phyloP scores from a whole-genome alignment of 2,113 vertebrate genomes.

The Alethe diademata region DNA sequence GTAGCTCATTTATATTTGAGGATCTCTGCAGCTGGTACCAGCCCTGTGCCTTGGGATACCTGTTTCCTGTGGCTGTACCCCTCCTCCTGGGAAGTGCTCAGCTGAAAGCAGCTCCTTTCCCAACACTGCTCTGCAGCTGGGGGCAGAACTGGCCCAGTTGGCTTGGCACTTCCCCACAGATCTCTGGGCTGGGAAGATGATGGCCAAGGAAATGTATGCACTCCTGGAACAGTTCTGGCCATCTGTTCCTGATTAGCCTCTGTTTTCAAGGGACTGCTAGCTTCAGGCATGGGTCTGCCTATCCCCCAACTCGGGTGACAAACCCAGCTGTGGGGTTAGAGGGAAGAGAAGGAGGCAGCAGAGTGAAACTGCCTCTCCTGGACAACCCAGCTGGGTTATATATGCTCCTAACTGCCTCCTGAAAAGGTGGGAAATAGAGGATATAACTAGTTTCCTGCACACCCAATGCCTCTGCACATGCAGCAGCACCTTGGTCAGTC shows the following conservation, averaged over 20 bases:
- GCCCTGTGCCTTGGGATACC: not conserved
- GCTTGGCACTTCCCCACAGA: not conserved
- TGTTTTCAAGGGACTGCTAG: not conserved
- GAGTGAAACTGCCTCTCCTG: not conserved
- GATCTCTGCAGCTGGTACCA: not conserved
- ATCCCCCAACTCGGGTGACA: not conserved
- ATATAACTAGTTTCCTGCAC: not conserved
- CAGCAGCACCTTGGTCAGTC: fast-evolving
- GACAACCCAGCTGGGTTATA: not conserved
- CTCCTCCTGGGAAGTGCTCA: not conserved
- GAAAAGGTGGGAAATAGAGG: not conserved
- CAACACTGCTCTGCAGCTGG: not conserved
- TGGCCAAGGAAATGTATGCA: not conserved
- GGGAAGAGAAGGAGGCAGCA: not conserved
- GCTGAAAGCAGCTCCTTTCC: not conserved
- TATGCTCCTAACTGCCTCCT: not conserved
- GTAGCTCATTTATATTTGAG: not conserved
- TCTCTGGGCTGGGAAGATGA: not conserved
- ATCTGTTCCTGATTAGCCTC: not conserved
- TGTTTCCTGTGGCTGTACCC: not conserved
- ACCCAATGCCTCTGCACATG: not conserved
- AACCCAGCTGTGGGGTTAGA: not conserved
- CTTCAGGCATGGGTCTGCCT: not conserved
- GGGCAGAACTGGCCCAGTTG: fast-evolving
- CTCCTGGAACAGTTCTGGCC: not conserved